A percentile compares a stretch with the other conserved stretches of the same genome.
Evolutionary conservation across 2,113 vertebrate species (phyloP).

Genomic region (Chamaetylas fuelleborni): DNA sequence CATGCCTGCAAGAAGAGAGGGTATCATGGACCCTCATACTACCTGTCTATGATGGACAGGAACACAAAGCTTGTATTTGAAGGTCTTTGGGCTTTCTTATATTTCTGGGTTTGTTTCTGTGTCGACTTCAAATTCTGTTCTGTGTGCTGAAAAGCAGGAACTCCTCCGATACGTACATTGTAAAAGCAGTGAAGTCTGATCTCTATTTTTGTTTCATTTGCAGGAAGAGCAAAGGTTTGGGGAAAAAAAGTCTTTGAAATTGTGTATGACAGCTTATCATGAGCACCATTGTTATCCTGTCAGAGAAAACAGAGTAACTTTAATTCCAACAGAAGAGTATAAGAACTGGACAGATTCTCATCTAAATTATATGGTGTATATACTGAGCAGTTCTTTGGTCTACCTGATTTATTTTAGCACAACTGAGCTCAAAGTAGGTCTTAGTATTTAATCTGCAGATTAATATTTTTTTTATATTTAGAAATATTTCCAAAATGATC

Average conservation of each 20-base stretch:
- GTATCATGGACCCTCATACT: not conserved
- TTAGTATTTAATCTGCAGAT: conserved; percentile 23
- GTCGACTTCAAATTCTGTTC: not conserved
- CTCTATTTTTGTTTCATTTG: not conserved
- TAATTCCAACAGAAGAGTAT: not conserved
- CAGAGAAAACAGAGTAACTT: not conserved
- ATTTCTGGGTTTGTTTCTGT: not conserved
- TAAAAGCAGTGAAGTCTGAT: not conserved
- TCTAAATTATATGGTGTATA: not conserved
- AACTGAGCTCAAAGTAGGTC: not conserved
- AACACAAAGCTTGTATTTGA: not conserved
- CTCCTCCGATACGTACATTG: not conserved
- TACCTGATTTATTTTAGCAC: not conserved
- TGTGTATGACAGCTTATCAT: not conserved
- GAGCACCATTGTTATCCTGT: not conserved
- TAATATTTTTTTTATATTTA: conserved; percentile 25
- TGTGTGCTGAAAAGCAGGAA: not conserved
- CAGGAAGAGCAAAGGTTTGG: not conserved
- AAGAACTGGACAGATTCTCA: not conserved
- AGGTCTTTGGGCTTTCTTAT: not conserved
- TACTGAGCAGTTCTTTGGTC: not conserved
- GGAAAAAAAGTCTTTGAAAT: not conserved
- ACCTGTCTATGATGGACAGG: not conserved
- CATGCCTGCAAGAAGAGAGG: not conserved
- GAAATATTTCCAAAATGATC: not conserved